Conservation (phyloP, 2,888 invertebrate genomes). For the Drosophila phalerata region DNA sequence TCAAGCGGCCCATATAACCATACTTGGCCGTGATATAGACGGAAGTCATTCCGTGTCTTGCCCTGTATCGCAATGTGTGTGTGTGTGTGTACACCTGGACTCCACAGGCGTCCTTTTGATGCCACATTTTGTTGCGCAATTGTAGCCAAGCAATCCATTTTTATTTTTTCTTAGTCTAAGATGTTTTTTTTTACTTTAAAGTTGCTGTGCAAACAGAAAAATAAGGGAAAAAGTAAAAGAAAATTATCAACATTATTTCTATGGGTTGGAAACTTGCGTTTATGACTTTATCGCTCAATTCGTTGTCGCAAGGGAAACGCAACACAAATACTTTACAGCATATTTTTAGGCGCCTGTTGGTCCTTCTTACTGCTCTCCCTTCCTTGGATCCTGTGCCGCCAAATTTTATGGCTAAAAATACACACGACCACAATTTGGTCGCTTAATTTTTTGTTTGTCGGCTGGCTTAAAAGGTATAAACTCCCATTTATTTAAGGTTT, state of each 20-base stretch:
- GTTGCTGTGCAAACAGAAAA: conserved; percentile 18
- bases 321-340: conserved; percentile 22
- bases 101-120: conserved; percentile 25
- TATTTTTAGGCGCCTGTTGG: conserved; percentile 62
- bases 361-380: not conserved
- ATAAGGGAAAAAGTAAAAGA: not conserved
- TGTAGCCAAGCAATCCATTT: conserved; percentile 24
- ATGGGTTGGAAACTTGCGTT: conserved; percentile 13
- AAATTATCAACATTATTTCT: conserved; percentile 27
- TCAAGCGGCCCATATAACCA: conserved; percentile 12
- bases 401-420: conserved; percentile 59
- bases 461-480: not conserved
- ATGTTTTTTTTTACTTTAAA: conserved; percentile 28
- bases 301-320: conserved; percentile 11
- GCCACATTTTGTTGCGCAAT: conserved; percentile 41
- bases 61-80: conserved; percentile 7
- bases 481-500: not conserved
- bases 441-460: not conserved
- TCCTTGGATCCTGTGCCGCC: not conserved
- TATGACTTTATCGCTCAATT: conserved; percentile 44
- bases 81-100: conserved; percentile 25
- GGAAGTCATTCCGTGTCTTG: conserved; percentile 28
- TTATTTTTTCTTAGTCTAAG: conserved; percentile 10
- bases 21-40: conserved; percentile 18
- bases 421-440: conserved; percentile 49